Conservation (phyloP, 2,888 invertebrate genomes). For the Hypsopygia costalis region DNA sequence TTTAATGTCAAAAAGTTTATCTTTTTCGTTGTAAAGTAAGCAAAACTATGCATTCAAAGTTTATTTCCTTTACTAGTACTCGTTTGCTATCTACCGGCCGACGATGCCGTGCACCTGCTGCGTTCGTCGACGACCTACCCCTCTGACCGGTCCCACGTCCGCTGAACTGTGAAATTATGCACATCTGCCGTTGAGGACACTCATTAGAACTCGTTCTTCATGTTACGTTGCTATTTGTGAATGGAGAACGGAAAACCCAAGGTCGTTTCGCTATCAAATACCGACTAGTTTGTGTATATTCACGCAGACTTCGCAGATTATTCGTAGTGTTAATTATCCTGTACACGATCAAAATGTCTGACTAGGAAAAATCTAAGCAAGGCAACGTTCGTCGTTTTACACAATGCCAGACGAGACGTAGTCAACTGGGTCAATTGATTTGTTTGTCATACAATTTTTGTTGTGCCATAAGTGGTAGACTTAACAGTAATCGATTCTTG, state of each 20-base stretch:
- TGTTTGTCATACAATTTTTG: conserved; percentile 20
- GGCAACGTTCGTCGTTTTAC: background rate
- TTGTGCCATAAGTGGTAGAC: conserved; percentile 12
- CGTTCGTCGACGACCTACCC: conserved; percentile 40
- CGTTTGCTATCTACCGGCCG: conserved; percentile 18
- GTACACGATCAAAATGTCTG: background rate
- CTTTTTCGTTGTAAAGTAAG: too few relatives aligned
- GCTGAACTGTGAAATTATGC: conserved; percentile 71
- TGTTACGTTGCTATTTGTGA: background rate
- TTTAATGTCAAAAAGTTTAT: too few relatives aligned
- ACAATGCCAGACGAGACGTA: conserved; percentile 4
- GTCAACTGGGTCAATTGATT: conserved; percentile 25
- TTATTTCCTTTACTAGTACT: conserved; percentile 5
- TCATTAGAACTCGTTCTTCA: conserved; percentile 10
- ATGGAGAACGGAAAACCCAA: conserved; percentile 8
- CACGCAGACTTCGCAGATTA: background rate
- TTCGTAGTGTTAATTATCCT: background rate
- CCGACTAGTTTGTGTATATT: background rate
- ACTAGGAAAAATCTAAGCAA: background rate
- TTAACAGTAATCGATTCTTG: conserved; percentile 4
- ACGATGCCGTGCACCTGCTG: conserved; percentile 56
- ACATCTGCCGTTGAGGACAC: conserved; percentile 46
- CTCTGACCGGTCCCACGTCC: conserved; percentile 60
- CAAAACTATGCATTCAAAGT: too few relatives aligned
- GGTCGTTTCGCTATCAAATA: conserved; percentile 1